These are phyloP conservation scores for Propsilocerus akamusi DNA, from an alignment of 1,140 invertebrate species.

Conservation along the genomic window DNA sequence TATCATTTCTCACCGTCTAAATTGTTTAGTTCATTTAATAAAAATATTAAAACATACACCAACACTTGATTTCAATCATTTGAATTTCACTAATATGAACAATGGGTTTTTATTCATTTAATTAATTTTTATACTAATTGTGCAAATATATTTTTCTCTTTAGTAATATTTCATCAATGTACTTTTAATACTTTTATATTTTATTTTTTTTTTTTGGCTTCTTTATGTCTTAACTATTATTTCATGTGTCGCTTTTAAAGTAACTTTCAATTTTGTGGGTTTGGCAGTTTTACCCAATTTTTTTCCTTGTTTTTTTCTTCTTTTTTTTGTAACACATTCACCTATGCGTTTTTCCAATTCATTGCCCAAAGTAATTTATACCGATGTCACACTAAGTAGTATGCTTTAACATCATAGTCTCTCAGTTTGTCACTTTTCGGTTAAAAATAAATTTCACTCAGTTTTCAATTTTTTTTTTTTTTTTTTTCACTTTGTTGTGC, in stretches of 20 bases:
- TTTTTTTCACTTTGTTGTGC: not conserved
- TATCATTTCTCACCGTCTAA: too few species aligned
- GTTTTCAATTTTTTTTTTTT: not conserved
- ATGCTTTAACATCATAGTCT: not conserved
- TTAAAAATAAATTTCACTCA: not conserved
- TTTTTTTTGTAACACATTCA: not conserved
- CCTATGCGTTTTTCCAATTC: constrained; percentile 2
- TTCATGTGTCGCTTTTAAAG: not conserved
- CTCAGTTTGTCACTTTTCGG: not conserved
- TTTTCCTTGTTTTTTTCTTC: not conserved
- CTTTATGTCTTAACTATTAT: not conserved
- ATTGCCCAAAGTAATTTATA: not conserved
- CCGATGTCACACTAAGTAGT: not conserved
- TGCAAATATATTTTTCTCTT: not conserved
- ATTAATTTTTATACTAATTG: constrained; percentile 3
- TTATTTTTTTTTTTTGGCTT: not conserved
- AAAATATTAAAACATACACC: not conserved
- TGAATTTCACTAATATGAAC: not conserved
- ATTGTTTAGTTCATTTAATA: not conserved
- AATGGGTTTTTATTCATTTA: not conserved
- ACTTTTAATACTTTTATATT: not conserved
- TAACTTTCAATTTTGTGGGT: not conserved
- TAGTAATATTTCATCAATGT: not conserved
- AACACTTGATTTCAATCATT: not conserved
- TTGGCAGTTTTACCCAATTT: not conserved